Evolutionary conservation across 1,140 invertebrate species (phyloP), one percentile per base, ranked within the genome.

Genomic region (Eueides isabella): DNA sequence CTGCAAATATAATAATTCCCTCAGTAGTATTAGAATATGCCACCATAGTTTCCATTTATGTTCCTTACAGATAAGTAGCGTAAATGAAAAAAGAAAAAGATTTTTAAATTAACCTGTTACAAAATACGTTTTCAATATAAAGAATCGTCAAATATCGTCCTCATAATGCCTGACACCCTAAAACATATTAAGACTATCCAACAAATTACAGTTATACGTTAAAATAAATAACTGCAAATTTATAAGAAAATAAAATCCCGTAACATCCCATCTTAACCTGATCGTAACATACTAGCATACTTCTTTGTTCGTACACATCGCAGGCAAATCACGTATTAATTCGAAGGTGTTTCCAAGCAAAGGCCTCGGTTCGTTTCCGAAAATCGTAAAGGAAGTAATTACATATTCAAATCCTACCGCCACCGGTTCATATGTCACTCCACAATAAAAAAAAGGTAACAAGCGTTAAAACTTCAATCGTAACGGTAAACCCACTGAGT

Each of bases 371-470:
- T 80, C 82, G 84, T 90, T 92, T 93, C 90, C 91, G 85, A 88
- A 92, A 87, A 85, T 78, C 89, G 86, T 91, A 88, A 88, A 93
- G 90, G 91, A 93, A 92, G 88, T 91, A 91, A 93, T 93, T 92
- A 92, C 89, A 90, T 92, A 92, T 92, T 91, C 91, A 89, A 90
- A 92, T 92, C 88, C 89, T 75, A 85, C 82, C 48, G 48, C 48
- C 48, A 55, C 82, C 89, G 90, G 85, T 89, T 92, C 91, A 86
- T 88, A 88, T 91, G 91, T 92, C 91, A 90, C 88, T 79, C 75
- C 76, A 90, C 82, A 87, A 91, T 84, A 84, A 89, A 87, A 89
- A 87, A 89, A 86, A 55, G 48, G 48, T 55, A 55, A 78, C 79
- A 80, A 74, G 63, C 77, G 76, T 71, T 77, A 83, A 76, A 88